A percentile compares a stretch with the other conserved stretches of the same genome.
Evolutionary conservation across 1,140 invertebrate species (phyloP).

Genomic region (Medauroidea extradentata): DNA sequence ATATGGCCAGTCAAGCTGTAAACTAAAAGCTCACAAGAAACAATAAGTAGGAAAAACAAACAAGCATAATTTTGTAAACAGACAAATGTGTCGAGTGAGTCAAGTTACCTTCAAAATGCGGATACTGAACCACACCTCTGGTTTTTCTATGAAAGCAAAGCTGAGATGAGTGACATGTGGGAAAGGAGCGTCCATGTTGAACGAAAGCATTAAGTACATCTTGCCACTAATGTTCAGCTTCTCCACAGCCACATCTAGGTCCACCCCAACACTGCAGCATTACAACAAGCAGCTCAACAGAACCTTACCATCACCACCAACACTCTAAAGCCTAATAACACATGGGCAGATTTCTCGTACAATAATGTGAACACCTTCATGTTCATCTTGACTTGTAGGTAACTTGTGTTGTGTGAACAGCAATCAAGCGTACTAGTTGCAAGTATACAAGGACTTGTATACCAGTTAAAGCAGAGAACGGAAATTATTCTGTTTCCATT

Average conservation of each 20-base stretch:
- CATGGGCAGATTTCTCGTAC: too few relatives aligned
- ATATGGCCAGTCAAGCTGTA: too few relatives aligned
- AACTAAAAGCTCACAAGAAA: too few relatives aligned
- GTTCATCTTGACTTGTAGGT: too few relatives aligned
- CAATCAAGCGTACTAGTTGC: too few relatives aligned
- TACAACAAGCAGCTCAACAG: not conserved
- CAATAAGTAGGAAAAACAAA: not conserved
- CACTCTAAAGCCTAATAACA: too few relatives aligned
- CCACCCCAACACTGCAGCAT: constrained; percentile 42
- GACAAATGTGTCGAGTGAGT: not conserved
- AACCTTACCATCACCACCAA: too few relatives aligned
- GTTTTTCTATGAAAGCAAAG: constrained; percentile 50
- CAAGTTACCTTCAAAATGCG: constrained; percentile 40
- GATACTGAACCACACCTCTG: constrained; percentile 54
- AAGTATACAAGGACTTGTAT: too few relatives aligned
- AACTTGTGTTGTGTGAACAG: too few relatives aligned
- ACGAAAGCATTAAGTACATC: constrained; percentile 44
- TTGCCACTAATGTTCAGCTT: constrained; percentile 48
- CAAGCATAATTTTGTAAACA: not conserved
- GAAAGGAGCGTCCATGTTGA: constrained; percentile 50
- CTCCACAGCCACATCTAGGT: constrained; percentile 48
- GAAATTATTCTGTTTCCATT: too few relatives aligned
- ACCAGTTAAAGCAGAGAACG: too few relatives aligned
- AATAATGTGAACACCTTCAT: too few relatives aligned
- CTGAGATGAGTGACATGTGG: constrained; percentile 50